phyloP scores from a whole-genome alignment of 2,888 invertebrate genomes.

The Entomobrya proxima region DNA sequence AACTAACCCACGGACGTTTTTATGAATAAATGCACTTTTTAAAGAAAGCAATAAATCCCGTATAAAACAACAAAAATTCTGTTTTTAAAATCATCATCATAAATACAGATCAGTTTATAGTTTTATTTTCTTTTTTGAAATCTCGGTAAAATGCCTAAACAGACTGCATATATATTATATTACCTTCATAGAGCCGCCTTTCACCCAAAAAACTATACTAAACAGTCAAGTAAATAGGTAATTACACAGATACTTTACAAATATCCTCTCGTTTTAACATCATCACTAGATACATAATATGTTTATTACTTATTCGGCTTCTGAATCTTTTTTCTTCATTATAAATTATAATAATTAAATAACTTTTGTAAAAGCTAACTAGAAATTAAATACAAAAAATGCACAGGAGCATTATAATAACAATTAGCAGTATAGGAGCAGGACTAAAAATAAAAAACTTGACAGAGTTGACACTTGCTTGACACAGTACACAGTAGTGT shows the following conservation, averaged over 20 bases:
- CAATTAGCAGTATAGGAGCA: not conserved
- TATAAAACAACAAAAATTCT: not conserved
- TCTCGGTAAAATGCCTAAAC: slow-evolving; percentile 4
- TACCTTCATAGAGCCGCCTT: not conserved
- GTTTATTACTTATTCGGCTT: not conserved
- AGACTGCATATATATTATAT: not conserved
- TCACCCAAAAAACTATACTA: not conserved
- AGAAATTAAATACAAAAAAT: slow-evolving; percentile 16
- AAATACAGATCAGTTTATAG: not conserved
- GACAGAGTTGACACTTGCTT: too few species aligned
- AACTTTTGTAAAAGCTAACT: not conserved
- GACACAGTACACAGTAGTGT: too few species aligned
- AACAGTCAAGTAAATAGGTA: not conserved
- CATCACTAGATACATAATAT: not conserved
- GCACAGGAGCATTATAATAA: slow-evolving; percentile 13
- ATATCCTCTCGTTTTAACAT: too few species aligned
- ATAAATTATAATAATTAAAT: not conserved
- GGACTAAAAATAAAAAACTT: not conserved
- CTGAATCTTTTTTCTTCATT: not conserved
- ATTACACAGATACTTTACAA: not conserved
- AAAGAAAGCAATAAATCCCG: too few species aligned
- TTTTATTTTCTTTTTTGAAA: too few species aligned
- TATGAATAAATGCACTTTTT: too few species aligned
- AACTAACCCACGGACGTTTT: too few species aligned
- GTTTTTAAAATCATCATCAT: not conserved